A percentile compares a stretch with the other conserved stretches of the same genome.
These are phyloP conservation scores for Platanista minor DNA, from an alignment of 2,113 vertebrate species.

Conservation along the genomic window DNA sequence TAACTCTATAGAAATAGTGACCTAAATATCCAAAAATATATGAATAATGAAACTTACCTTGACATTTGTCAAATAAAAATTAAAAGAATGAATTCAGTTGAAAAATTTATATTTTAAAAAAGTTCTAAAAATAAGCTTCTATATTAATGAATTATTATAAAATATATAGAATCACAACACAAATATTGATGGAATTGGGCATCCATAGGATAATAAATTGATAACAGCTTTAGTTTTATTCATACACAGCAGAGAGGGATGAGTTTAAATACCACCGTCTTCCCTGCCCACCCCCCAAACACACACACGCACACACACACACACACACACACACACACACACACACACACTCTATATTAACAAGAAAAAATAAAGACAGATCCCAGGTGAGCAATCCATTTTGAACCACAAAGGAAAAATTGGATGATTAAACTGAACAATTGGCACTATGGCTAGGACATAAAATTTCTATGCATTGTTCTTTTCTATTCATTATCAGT, in stretches of 20 bases:
- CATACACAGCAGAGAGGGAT: conserved; percentile 51
- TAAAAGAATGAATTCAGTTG: conserved; percentile 84
- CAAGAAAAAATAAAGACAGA: neutral
- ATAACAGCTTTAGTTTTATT: conserved; percentile 69
- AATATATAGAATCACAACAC: conserved; percentile 92
- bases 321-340: neutral
- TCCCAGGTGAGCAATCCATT: conserved; percentile 41
- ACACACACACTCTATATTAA: neutral
- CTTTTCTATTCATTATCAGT: neutral
- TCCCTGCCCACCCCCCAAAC: neutral
- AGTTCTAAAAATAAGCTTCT: conserved; percentile 84
- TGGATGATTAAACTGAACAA: conserved; percentile 3
- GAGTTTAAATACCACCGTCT: neutral
- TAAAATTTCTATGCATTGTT: neutral
- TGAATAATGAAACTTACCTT: conserved; percentile 75
- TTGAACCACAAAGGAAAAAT: neutral
- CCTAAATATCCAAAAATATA: conserved; percentile 88
- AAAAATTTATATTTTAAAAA: conserved; percentile 75
- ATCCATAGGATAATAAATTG: conserved; percentile 78
- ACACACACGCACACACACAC: neutral
- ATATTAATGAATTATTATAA: conserved; percentile 86
- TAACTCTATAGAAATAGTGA: conserved; percentile 86
- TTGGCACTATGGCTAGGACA: neutral
- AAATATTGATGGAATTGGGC: conserved; percentile 85
- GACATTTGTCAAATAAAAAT: conserved; percentile 86